A percentile compares a stretch with the other conserved stretches of the same genome.
Conservation (phyloP, 2,888 invertebrate species). For the Sarcophaga rosellei region DNA sequence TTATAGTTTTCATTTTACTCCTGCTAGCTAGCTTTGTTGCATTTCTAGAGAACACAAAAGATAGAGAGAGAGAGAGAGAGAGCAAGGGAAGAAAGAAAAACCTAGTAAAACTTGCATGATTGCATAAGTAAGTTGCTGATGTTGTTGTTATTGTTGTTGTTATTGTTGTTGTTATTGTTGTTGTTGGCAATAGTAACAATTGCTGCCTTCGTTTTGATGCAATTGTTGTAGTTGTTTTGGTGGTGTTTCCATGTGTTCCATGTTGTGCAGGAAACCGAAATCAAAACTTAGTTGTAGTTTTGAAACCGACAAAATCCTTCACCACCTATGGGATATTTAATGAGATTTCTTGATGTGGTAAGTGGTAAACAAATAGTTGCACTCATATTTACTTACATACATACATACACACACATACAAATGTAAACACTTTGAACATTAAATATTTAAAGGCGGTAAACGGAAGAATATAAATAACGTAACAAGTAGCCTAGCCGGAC, state of each 20-base stretch:
- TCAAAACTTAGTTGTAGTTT: slow-evolving; percentile 44
- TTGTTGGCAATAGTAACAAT: slow-evolving; percentile 10
- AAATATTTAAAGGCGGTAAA: too few species aligned
- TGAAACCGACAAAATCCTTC: slow-evolving; percentile 16
- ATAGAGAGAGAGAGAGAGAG: too few species aligned
- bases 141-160: neutral
- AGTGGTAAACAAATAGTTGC: neutral
- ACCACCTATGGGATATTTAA: slow-evolving; percentile 57
- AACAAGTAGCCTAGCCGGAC: too few species aligned
- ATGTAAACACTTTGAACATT: neutral
- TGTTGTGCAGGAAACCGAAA: slow-evolving; percentile 24
- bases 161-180: too few species aligned
- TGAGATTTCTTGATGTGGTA: slow-evolving; percentile 42
- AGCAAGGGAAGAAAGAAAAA: neutral
- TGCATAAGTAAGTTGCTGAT: neutral
- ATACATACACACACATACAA: neutral
- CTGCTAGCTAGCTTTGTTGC: neutral
- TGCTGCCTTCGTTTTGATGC: neutral
- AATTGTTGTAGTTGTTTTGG: neutral
- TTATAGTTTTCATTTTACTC: neutral
- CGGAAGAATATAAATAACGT: too few species aligned
- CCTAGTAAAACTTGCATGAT: neutral
- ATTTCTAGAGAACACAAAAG: neutral
- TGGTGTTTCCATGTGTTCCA: slow-evolving; percentile 5
- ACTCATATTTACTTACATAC: neutral